Evolutionary conservation across 2,113 vertebrate species (phyloP), one percentile per base, ranked within the genome.

Genomic region (Periophthalmus modestus): DNA sequence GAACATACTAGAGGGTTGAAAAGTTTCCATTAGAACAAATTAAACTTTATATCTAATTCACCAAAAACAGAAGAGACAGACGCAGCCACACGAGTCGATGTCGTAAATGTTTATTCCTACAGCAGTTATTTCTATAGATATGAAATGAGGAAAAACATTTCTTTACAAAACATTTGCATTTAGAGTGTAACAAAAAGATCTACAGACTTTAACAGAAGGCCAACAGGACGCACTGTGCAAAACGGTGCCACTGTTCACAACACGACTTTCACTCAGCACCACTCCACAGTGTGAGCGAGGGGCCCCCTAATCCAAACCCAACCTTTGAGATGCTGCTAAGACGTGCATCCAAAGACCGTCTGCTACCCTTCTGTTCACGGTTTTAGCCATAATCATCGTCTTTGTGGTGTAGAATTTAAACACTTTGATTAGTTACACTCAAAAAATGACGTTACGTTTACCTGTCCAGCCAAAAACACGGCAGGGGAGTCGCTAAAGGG

Each of bases 161-260:
- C 71, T 77, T 85, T 93, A 91, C 85, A 90, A 92, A 93, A 93
- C 84, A 87, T 89, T 74, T 69, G 84, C 90, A 87, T 87, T 88
- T 84, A 73, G 84, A 82, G 73, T 87, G 88, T 90, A 93, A 92
- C 85, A 91, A 90, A 86, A 87, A 89, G 80, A 66, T 75, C 75
- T 77, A 88, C 82, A 83, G 84, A 79, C 78, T 83, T 81, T 79
- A 85, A 83, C 78, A 79, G 75, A 85, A 66, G 74, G 79, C 82
- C 81, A 75, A 81, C 77, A 84, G 71, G 34, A 61, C 57, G 80
- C 82, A n/a, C 69, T 85, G 85, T 87, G 85, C 83, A 82, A 82
- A 75, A 75, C n/a, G 74, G 73, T 47, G 74, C 72, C 79, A 82
- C 71, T 78, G 84, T 73, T 78, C 69, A 87, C 78, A 73, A 66